Base-by-base conservation (phyloP, 2,797 vertebrate species). In the Ataeniobius toweri region DNA sequence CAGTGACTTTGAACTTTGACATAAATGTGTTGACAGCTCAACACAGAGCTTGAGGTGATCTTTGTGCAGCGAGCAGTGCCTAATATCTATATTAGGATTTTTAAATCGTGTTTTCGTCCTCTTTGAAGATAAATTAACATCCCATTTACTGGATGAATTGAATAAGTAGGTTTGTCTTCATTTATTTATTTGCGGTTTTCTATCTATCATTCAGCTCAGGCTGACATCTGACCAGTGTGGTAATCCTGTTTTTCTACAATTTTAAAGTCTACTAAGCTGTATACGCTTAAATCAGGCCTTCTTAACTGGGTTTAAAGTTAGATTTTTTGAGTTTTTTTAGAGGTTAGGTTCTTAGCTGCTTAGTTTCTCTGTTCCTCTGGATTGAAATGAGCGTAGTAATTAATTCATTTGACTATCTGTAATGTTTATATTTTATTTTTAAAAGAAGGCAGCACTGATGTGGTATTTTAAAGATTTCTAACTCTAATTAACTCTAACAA, bases 191-290 rank as follows among this genome's bases (percentile, higher is more conserved):
- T 67, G 12, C 44, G 28, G n/a, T 0, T 31, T 31, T 41, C 36
- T 14, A 26, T 69, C 41, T 48, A 20, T 39, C 55, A 41, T 41
- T 50, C 36, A 56, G n/a, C 39, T 59, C 6, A 70, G 48, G 20
- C 51, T 56, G 26, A 36, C 36, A 36, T 24, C 48, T 65, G 53
- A 56, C 39, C 28, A 22, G 48, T 73, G n/a, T 56, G 53, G 51
- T 75, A 53, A 80, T 75, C 78, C 72, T 36, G 39, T 36, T 74
- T 69, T 56, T 53, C 50, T 22, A 22, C 26, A 7, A 18, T n/a
- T 69, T 50, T 13, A 68, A 41, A 44, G 48, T 24, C 51, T 41
- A 44, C 28, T 74, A 61, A 75, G 31, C 68, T 31, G 16, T 6
- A 18, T 24, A 18, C 16, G 68, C 18, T 59, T 59, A 58, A 51